Evolutionary conservation across 2,888 invertebrate genomes (phyloP).

Genomic region (Priocnemis perturbator): DNA sequence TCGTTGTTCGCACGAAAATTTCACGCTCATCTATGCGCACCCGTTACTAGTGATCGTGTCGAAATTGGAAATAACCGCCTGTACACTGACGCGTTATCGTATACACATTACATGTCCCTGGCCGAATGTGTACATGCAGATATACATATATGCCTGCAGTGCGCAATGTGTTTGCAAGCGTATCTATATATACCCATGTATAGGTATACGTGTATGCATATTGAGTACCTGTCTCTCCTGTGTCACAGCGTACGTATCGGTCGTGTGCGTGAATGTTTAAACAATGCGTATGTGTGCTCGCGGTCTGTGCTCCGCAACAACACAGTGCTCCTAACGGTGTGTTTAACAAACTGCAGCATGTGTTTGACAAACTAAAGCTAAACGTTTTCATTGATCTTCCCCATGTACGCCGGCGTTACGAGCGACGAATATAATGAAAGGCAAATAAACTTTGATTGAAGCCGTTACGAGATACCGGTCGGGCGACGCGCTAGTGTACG

Average conservation of each 20-base stretch:
- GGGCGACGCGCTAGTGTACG: too few species aligned
- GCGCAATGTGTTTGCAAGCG: neutral
- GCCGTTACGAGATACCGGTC: too few species aligned
- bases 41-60: slow-evolving; percentile 45
- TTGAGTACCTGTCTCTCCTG: neutral
- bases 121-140: too few species aligned
- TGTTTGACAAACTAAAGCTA: slow-evolving; percentile 10
- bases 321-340: neutral
- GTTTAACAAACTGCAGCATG: slow-evolving; percentile 17
- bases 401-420: neutral
- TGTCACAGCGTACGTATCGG: neutral
- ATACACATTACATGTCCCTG: too few species aligned
- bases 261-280: too few species aligned
- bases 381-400: slow-evolving; percentile 30
- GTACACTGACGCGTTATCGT: too few species aligned
- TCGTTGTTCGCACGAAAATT: slow-evolving; percentile 36
- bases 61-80: slow-evolving; percentile 36
- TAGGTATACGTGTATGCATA: neutral
- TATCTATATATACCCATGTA: too few species aligned
- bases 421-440: slow-evolving; percentile 5
- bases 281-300: too few species aligned
- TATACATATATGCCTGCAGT: too few species aligned
- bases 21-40: slow-evolving; percentile 26
- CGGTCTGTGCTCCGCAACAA: neutral
- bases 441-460: slow-evolving; percentile 9